phyloP scores from a whole-genome alignment of 2,113 vertebrate species.

The Azemiops feae region DNA sequence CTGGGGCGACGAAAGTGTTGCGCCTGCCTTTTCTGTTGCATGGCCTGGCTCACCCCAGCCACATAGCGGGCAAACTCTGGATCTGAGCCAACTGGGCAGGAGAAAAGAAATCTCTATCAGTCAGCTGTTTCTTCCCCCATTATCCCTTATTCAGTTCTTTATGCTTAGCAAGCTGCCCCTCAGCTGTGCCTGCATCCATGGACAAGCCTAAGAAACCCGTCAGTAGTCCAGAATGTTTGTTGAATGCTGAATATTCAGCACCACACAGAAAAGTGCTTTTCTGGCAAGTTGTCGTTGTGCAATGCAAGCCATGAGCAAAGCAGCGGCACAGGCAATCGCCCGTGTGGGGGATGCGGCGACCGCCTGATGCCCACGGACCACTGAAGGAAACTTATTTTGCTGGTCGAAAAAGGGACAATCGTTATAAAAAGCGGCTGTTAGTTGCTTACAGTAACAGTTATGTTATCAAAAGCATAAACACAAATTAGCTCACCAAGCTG shows the following conservation, averaged over 20 bases:
- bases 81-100: conserved; percentile 88
- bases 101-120: conserved; percentile 46
- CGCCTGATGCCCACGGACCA: background rate
- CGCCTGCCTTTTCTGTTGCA: conserved; percentile 95
- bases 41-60: conserved; percentile 95
- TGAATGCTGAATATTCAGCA: background rate
- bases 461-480: background rate
- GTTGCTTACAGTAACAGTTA: background rate
- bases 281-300: background rate
- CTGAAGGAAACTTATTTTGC: background rate
- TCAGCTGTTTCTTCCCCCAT: conserved; percentile 57
- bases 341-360: too few species aligned
- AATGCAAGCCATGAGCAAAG: background rate
- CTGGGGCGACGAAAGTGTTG: conserved; percentile 90
- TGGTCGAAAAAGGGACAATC: background rate
- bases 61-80: conserved; percentile 98
- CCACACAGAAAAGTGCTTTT: background rate
- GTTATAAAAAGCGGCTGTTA: background rate
- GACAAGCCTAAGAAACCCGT: conserved; percentile 28
- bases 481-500: background rate
- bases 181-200: background rate
- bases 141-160: conserved; percentile 41
- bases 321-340: background rate
- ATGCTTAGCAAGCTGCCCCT: conserved; percentile 53
- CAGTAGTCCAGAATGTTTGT: conserved; percentile 15